phyloP scores from a whole-genome alignment of 2,888 invertebrate species.

The Macrophya annulata region DNA sequence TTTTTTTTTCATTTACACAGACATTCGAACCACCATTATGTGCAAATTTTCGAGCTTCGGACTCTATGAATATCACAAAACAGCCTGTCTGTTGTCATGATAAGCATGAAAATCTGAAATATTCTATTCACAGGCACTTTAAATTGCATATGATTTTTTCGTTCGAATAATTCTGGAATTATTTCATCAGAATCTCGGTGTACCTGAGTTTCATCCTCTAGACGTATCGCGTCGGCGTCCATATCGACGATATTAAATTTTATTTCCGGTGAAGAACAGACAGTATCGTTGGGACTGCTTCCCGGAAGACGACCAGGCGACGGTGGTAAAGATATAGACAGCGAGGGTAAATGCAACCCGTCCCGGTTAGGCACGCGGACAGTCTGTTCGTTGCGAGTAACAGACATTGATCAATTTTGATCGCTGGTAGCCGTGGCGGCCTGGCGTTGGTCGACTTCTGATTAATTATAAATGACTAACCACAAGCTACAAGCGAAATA shows the following conservation, averaged over 20 bases:
- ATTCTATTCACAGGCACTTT: background rate
- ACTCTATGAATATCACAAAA: background rate
- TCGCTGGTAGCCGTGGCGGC: slow-evolving; percentile 54
- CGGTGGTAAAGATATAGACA: slow-evolving; percentile 40
- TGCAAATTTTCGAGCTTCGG: background rate
- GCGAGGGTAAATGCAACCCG: slow-evolving; percentile 44
- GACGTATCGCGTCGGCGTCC: slow-evolving; percentile 62
- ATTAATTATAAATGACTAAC: slow-evolving; percentile 52
- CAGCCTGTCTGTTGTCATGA: background rate
- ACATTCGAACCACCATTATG: background rate
- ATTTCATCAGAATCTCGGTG: background rate
- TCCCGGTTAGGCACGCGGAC: slow-evolving; percentile 30
- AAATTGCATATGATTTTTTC: background rate
- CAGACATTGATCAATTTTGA: slow-evolving; percentile 59
- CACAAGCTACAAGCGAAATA: slow-evolving; percentile 31
- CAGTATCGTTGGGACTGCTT: slow-evolving; percentile 36
- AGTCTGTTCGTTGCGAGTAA: slow-evolving; percentile 44
- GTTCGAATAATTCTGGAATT: background rate
- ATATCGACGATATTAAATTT: slow-evolving; percentile 56
- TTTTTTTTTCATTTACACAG: background rate
- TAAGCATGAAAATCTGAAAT: background rate
- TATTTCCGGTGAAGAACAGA: slow-evolving; percentile 46
- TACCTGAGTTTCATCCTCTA: slow-evolving; percentile 66
- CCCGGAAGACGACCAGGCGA: slow-evolving; percentile 52
- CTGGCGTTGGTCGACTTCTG: slow-evolving; percentile 57